Evolutionary conservation across 2,113 vertebrate species (phyloP).

Genomic region (Elgaria multicarinata): DNA sequence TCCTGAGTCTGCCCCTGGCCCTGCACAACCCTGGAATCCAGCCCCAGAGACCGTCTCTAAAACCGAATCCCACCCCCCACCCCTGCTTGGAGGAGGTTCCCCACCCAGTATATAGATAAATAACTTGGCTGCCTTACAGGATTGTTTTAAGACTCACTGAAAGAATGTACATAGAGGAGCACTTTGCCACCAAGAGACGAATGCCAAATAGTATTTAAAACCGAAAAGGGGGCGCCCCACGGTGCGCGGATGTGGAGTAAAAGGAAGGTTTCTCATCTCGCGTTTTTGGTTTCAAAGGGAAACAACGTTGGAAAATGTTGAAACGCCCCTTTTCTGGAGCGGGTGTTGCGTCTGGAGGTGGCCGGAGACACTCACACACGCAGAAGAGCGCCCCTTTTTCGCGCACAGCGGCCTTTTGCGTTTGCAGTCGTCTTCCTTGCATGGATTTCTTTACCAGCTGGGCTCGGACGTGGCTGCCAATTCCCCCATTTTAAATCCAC

Average conservation of each 20-base stretch:
- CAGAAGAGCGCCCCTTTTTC: no score
- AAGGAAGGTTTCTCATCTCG: not conserved
- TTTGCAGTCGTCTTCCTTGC: not conserved
- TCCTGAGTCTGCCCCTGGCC: no score
- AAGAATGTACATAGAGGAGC: not conserved
- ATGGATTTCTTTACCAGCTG: conserved; percentile 9
- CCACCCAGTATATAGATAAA: not conserved
- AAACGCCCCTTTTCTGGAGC: not conserved
- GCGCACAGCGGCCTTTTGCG: not conserved
- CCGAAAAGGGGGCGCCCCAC: not conserved
- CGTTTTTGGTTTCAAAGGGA: no score
- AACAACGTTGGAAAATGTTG: not conserved
- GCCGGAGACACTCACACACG: not conserved
- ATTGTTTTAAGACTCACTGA: no score
- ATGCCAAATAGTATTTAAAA: not conserved
- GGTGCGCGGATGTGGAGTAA: not conserved
- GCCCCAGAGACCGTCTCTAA: no score
- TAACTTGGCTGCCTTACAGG: not conserved
- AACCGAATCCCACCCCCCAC: no score
- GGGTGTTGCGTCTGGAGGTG: not conserved
- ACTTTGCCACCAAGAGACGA: no score
- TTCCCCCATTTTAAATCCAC: not conserved
- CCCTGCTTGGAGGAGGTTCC: no score
- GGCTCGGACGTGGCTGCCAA: not conserved
- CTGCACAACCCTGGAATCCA: no score